Evolutionary conservation across 2,113 vertebrate species (phyloP).

Genomic region (Alosa alosa): DNA sequence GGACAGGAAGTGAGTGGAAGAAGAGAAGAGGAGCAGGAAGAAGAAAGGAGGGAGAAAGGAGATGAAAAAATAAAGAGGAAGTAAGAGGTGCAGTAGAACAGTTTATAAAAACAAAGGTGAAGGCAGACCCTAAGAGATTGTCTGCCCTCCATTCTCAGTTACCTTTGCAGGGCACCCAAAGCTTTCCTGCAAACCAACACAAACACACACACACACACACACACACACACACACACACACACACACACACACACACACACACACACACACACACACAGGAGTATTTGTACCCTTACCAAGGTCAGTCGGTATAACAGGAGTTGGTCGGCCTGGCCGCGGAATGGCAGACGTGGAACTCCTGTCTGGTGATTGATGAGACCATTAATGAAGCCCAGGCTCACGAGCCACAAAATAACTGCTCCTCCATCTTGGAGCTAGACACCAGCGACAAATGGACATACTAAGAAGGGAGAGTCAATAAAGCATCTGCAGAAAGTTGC

Average conservation of each 20-base stretch:
- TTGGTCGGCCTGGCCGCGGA: constrained; percentile 30
- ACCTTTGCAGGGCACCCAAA: constrained; percentile 11
- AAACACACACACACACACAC: neutral
- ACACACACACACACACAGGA: neutral
- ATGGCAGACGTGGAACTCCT: constrained; percentile 13
- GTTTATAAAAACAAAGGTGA: neutral
- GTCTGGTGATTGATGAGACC: constrained; percentile 57
- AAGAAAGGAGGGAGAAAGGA: constrained; percentile 21
- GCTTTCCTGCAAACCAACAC: neutral
- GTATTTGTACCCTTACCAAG: neutral
- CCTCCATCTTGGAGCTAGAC: constrained; percentile 3
- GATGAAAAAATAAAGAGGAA: neutral
- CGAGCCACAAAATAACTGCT: constrained; percentile 8
- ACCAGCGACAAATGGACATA: neutral
- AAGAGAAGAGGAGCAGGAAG: neutral
- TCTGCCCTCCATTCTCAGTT: neutral
- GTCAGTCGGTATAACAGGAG: constrained; percentile 20
- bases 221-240: neutral
- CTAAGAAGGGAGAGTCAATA: neutral
- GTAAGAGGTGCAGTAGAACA: neutral
- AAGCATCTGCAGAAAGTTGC: neutral
- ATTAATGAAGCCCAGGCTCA: constrained; percentile 47
- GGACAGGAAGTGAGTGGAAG: neutral
- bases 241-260: neutral
- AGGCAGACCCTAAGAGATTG: neutral